Percentiles rank a stretch among this genome's conserved stretches.
Conservation (phyloP, 2,113 vertebrate genomes). For the Sciurus niger region DNA sequence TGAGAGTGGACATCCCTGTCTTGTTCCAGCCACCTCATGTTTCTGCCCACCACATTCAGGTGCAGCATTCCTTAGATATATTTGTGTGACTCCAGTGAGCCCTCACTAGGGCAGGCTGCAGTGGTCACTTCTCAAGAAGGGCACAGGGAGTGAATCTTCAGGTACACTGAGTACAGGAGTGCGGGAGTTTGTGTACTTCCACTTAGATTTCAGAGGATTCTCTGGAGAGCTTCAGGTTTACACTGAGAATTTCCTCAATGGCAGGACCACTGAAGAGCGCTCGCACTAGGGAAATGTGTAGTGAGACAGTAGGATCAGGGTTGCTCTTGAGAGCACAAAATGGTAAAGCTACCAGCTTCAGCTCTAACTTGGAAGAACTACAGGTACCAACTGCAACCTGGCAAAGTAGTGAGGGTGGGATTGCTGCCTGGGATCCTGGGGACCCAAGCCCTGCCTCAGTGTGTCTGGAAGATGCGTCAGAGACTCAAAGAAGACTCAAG, state of each 20-base stretch:
- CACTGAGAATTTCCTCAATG: neutral
- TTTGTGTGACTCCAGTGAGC: neutral
- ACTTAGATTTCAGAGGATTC: neutral
- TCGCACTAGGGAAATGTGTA: too few relatives aligned
- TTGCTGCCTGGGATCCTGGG: neutral
- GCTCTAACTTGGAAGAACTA: neutral
- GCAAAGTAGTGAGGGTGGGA: neutral
- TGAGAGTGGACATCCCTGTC: too few relatives aligned
- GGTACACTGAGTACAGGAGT: neutral
- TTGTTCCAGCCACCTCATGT: too few relatives aligned
- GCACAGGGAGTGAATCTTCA: neutral
- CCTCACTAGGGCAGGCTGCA: too few relatives aligned
- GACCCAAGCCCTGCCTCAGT: too few relatives aligned
- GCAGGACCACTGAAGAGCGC: neutral
- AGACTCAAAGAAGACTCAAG: neutral
- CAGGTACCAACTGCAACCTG: neutral
- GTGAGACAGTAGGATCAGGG: neutral
- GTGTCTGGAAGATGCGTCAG: neutral
- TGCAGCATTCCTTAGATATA: neutral
- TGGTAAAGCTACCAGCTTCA: neutral
- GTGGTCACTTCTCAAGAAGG: neutral
- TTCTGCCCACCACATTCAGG: neutral
- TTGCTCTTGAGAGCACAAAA: neutral
- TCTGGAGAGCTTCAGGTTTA: neutral
- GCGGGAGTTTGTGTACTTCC: neutral